phyloP scores from a whole-genome alignment of 1,140 invertebrate genomes.

The Solen grandis region DNA sequence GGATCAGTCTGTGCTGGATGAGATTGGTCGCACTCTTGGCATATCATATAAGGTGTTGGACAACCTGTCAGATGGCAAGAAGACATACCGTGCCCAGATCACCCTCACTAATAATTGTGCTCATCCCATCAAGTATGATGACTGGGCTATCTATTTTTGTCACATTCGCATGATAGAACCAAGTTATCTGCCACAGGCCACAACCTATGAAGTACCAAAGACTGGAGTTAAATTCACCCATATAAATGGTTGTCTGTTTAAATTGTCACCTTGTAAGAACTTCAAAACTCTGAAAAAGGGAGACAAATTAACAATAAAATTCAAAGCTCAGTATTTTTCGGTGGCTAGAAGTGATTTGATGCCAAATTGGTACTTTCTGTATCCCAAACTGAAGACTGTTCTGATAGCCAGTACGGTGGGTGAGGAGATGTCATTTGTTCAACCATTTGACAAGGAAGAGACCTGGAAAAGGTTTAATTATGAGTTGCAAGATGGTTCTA shows the following conservation, averaged over 20 bases:
- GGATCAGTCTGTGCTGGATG: conserved; percentile 35
- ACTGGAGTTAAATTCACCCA: conserved; percentile 62
- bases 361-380: conserved; percentile 68
- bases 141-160: conserved; percentile 72
- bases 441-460: conserved; percentile 61
- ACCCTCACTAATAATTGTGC: conserved; percentile 67
- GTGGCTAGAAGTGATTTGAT: conserved; percentile 64
- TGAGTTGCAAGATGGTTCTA: conserved; percentile 54
- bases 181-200: conserved; percentile 56
- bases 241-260: conserved; percentile 67
- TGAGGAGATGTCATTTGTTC: conserved; percentile 72
- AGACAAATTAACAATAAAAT: conserved; percentile 57
- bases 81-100: conserved; percentile 63
- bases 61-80: conserved; percentile 61
- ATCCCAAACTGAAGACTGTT: conserved; percentile 53
- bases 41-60: conserved; percentile 60
- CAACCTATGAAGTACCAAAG: conserved; percentile 48
- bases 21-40: conserved; percentile 21
- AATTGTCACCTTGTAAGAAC: conserved; percentile 59
- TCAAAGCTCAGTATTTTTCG: conserved; percentile 68
- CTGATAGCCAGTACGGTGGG: conserved; percentile 67
- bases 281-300: conserved; percentile 64
- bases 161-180: conserved; percentile 70
- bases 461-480: conserved; percentile 73
- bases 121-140: conserved; percentile 34